phyloP scores from a whole-genome alignment of 2,888 invertebrate species.

The Uropetala carovei region DNA sequence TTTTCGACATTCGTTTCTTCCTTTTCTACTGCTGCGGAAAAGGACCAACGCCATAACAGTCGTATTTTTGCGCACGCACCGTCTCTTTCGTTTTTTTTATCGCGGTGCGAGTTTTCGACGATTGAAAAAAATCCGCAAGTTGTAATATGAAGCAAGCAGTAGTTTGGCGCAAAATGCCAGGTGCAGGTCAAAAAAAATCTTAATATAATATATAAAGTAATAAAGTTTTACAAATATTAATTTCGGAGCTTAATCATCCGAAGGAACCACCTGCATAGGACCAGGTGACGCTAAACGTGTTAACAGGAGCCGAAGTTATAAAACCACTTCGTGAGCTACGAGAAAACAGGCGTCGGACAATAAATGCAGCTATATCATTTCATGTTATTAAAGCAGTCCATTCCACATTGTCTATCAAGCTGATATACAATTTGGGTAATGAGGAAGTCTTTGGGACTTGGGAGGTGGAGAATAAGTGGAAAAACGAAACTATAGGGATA shows the following conservation, averaged over 20 bases:
- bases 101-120: neutral
- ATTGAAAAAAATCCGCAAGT: neutral
- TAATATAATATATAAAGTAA: neutral
- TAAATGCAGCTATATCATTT: neutral
- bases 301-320: neutral
- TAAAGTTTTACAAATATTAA: constrained; percentile 14
- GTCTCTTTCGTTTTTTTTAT: neutral
- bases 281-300: neutral
- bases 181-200: neutral
- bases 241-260: neutral
- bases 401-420: neutral
- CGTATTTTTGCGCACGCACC: neutral
- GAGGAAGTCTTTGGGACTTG: too few relatives aligned
- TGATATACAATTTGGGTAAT: too few relatives aligned
- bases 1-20: neutral
- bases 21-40: neutral
- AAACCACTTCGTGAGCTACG: neutral
- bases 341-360: neutral
- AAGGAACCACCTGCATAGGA: neutral
- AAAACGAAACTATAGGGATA: too few relatives aligned
- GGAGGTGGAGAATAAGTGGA: too few relatives aligned
- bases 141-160: neutral
- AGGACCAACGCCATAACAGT: neutral
- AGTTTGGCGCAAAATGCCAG: neutral
- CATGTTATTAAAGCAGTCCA: neutral